A percentile compares a stretch with the other conserved stretches of the same genome.
Evolutionary conservation across 2,888 invertebrate species (phyloP).

Genomic region (Hylaea fasciaria): DNA sequence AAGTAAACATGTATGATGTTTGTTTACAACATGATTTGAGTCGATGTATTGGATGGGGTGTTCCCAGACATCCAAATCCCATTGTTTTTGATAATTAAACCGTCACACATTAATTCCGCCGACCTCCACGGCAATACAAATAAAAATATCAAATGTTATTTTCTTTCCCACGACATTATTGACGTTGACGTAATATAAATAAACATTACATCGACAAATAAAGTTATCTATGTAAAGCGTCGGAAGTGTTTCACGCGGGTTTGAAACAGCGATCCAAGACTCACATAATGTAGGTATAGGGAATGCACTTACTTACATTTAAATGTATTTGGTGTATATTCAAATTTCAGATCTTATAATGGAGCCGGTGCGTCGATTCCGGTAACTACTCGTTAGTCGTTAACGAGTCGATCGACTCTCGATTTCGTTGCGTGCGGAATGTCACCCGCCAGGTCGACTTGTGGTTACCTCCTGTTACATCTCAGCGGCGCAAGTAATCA

Average conservation of each 20-base stretch:
- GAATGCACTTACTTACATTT: conserved; percentile 34
- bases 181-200: too few species aligned
- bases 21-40: conserved; percentile 1
- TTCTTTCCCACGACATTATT: too few species aligned
- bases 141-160: too few species aligned
- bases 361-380: conserved; percentile 49
- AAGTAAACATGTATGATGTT: not conserved
- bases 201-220: not conserved
- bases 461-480: conserved; percentile 34
- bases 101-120: too few species aligned
- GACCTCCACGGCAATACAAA: too few species aligned
- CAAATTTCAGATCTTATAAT: conserved; percentile 27
- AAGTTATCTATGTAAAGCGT: not conserved
- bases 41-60: not conserved
- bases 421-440: conserved; percentile 67
- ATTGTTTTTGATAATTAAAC: too few species aligned
- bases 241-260: not conserved
- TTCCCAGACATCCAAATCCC: not conserved
- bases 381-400: conserved; percentile 57
- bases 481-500: conserved; percentile 20
- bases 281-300: not conserved
- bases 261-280: not conserved
- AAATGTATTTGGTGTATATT: conserved; percentile 29
- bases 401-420: conserved; percentile 64
- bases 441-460: conserved; percentile 57